Conservation (phyloP, 2,113 vertebrate genomes). For the Psilopogon haemacephalus region DNA sequence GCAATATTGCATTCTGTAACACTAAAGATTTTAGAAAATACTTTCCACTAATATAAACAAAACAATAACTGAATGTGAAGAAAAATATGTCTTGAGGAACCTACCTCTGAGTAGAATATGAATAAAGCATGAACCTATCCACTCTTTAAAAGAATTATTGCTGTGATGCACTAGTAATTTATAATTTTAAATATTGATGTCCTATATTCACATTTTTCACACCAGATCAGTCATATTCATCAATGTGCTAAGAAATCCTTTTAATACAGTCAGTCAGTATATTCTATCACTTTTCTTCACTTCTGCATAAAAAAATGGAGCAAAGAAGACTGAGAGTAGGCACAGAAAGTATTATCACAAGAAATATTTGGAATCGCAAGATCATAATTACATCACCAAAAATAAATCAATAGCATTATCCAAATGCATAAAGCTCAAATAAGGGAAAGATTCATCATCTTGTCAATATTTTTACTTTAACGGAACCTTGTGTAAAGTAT, state of each 20-base stretch:
- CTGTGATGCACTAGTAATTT: background rate
- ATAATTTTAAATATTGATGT: background rate
- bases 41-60: background rate
- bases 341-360: background rate
- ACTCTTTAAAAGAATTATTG: background rate
- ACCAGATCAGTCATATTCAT: background rate
- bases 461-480: background rate
- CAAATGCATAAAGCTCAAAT: background rate
- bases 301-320: background rate
- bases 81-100: background rate
- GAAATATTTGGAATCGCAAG: background rate
- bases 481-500: background rate
- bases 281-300: background rate
- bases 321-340: background rate
- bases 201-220: background rate
- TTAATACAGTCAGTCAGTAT: background rate
- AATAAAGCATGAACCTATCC: background rate
- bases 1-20: background rate
- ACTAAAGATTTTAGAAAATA: background rate
- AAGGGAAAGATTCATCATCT: background rate
- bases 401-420: background rate
- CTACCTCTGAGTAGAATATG: background rate
- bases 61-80: background rate
- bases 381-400: background rate
- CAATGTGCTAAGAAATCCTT: background rate